Base-by-base conservation (phyloP, 2,797 vertebrate genomes). In the Esox masquinongy region DNA sequence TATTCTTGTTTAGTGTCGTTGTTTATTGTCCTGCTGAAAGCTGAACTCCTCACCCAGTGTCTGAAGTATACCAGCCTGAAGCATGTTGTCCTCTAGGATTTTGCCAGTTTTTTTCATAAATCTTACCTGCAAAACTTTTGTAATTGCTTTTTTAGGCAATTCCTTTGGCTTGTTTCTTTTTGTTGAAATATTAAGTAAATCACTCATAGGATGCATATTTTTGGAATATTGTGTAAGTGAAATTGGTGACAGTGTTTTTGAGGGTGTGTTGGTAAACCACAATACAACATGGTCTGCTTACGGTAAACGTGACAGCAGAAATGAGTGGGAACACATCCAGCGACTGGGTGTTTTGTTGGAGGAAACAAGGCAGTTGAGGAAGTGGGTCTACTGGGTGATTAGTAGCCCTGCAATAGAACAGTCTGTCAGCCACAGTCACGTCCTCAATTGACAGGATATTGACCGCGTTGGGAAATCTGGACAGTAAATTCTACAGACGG, bases 401-500 rank as follows among this genome's bases (percentile, higher is more conserved):
- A 39, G 66, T n/a, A 39, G 31, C 29, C 66, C 66, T 68, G 17
- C 31, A 24, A 29, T 39, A n/a, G 11, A 8, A 31, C 63, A 31
- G 63, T 31, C 5, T 16, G 63, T 31, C 29, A 31, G 24, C 63
- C 24, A 43, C 16, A 39, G 66, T 19, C 16, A 31, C 49, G 31
- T 29, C 47, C 49, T 71, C 47, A 47, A n/a, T 31, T 26, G 69
- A 49, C 12, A 16, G 26, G 8, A 49, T 71, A 53, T 53, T 53
- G 26, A 71, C 34, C 19, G 36, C 66, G 9, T 26, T 68, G 16
- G 34, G 31, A 39, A 53, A 61, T 31, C 39, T 43, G 59, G 53
- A 73, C 53, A 14, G 51, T 73, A 73, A 73, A 73, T 73, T 73
- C 29, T 6, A 59, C 51, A 7, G 53, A 61, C 51, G 14, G 51